phyloP scores from a whole-genome alignment of 2,113 vertebrate genomes.

The Ictalurus furcatus region DNA sequence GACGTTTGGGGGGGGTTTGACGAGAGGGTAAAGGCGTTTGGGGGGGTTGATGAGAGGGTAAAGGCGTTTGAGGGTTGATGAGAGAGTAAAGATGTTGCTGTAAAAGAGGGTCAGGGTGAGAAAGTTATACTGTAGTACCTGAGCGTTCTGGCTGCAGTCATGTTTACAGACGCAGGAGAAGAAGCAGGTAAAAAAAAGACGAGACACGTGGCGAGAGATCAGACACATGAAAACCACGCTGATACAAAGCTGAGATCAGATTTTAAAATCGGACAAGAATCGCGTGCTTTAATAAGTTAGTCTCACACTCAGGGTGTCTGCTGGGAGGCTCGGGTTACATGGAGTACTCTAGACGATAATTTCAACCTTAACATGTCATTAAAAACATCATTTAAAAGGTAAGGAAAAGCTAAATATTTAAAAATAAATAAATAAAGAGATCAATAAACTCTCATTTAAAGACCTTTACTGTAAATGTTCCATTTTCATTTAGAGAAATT shows the following conservation, averaged over 20 bases:
- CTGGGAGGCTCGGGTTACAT: not conserved
- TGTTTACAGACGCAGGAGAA: conserved; percentile 60
- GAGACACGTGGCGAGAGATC: conserved; percentile 60
- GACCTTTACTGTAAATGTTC: not conserved
- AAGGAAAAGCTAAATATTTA: not conserved
- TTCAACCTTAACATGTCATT: not conserved
- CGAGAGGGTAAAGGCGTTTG: too few species aligned
- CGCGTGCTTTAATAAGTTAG: not conserved
- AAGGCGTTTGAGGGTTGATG: not conserved
- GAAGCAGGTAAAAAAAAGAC: conserved; percentile 63
- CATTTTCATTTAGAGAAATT: not conserved
- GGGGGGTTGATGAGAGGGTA: too few species aligned
- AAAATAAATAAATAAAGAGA: too few species aligned
- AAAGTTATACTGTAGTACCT: conserved; percentile 68
- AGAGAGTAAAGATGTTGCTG: conserved; percentile 16
- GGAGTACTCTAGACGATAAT: not conserved
- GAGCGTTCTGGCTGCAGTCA: conserved; percentile 57
- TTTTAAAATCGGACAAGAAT: not conserved
- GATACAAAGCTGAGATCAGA: not conserved
- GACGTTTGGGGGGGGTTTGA: too few species aligned
- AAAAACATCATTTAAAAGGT: not conserved
- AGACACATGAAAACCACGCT: conserved; percentile 23
- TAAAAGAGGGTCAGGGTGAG: conserved; percentile 63
- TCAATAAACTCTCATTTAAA: not conserved
- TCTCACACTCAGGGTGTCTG: not conserved